Conservation (phyloP, 2,888 invertebrate species). For the Lasius fuliginosus region DNA sequence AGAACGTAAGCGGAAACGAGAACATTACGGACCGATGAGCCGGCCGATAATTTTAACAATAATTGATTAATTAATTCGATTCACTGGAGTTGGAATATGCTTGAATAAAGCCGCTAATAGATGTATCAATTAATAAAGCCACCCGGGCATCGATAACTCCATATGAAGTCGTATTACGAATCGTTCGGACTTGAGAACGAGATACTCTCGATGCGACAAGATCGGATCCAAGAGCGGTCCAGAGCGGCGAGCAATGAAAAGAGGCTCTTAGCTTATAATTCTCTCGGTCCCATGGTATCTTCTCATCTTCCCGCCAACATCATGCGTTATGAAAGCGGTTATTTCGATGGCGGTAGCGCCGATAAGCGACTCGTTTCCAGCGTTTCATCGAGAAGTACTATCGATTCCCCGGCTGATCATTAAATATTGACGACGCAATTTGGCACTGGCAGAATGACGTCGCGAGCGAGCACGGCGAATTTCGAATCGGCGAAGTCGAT, state of each 20-base stretch:
- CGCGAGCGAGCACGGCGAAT: constrained; percentile 32
- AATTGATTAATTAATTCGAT: constrained; percentile 57
- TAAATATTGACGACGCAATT: constrained; percentile 65
- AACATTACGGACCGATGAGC: constrained; percentile 48
- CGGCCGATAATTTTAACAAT: constrained; percentile 50
- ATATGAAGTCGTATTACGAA: neutral
- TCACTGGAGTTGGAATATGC: constrained; percentile 49
- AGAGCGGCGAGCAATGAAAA: neutral
- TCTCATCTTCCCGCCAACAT: constrained; percentile 2
- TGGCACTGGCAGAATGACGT: constrained; percentile 53
- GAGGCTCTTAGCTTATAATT: constrained; percentile 28
- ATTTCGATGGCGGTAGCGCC: constrained; percentile 34
- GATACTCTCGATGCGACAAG: neutral
- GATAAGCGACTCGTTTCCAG: constrained; percentile 41
- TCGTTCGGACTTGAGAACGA: neutral
- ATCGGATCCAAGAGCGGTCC: neutral
- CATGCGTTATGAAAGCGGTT: constrained; percentile 40
- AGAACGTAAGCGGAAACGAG: constrained; percentile 31
- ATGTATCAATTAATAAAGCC: constrained; percentile 54
- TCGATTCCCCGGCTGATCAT: constrained; percentile 54
- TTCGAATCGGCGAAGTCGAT: constrained; percentile 43
- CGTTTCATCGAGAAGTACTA: constrained; percentile 45
- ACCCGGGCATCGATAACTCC: constrained; percentile 34
- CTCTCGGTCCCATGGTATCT: constrained; percentile 10
- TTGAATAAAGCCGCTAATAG: constrained; percentile 54